These are phyloP conservation scores for Pseudochaenichthys georgianus DNA, from an alignment of 2,797 vertebrate genomes.

Conservation along the genomic window DNA sequence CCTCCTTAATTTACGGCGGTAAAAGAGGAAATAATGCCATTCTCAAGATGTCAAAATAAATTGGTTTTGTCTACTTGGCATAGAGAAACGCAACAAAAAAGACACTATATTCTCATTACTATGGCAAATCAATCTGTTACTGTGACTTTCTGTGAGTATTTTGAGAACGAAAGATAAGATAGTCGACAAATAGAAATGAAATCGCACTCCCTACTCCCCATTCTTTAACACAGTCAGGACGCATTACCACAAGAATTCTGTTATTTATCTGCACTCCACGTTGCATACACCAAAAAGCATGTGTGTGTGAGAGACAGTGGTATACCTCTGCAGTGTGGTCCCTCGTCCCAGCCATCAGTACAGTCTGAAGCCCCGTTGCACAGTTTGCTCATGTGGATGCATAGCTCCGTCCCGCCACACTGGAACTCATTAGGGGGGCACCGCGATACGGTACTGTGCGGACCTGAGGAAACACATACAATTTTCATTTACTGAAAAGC, in stretches of 20 bases:
- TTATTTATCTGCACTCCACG: neutral
- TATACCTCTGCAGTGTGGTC: slow-evolving; percentile 94
- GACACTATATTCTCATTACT: slow-evolving; percentile 6
- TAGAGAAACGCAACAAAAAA: neutral
- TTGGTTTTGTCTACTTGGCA: neutral
- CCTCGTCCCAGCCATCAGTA: slow-evolving; percentile 92
- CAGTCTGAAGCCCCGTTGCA: slow-evolving; percentile 93
- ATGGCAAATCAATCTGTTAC: slow-evolving; percentile 13
- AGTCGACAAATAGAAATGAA: slow-evolving; percentile 1
- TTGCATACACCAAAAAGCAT: neutral
- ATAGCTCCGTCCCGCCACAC: slow-evolving; percentile 94
- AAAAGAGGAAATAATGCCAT: neutral
- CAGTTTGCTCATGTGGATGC: slow-evolving; percentile 93
- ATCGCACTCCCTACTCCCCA: neutral
- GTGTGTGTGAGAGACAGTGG: neutral
- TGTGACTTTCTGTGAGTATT: slow-evolving; percentile 18
- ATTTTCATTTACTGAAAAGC: neutral
- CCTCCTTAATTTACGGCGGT: slow-evolving; percentile 20
- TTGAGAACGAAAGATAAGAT: neutral
- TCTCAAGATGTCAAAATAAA: neutral
- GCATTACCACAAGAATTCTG: neutral
- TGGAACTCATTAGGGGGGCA: slow-evolving; percentile 95
- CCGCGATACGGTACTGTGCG: slow-evolving; percentile 90
- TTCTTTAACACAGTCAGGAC: neutral
- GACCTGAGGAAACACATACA: slow-evolving; percentile 85